A percentile compares a stretch with the other conserved stretches of the same genome.
phyloP scores from a whole-genome alignment of 2,113 vertebrate species.

The Vombatus ursinus region DNA sequence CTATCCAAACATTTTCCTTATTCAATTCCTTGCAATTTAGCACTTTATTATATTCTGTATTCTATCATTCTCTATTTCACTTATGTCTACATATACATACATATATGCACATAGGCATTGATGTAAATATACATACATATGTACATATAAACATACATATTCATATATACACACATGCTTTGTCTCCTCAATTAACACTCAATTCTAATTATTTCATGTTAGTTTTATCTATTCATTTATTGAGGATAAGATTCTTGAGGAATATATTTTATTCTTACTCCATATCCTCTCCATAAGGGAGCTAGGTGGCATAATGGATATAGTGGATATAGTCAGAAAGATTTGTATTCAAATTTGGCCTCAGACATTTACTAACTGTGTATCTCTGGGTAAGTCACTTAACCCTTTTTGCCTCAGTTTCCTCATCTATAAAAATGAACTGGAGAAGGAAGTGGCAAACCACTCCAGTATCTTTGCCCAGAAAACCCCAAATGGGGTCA shows the following conservation, averaged over 20 bases:
- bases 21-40: background rate
- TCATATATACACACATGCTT: background rate
- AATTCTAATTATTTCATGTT: background rate
- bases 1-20: background rate
- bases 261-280: background rate
- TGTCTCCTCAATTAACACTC: background rate
- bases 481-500: background rate
- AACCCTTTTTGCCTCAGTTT: background rate
- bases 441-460: background rate
- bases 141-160: too few species aligned
- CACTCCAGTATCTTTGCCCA: background rate
- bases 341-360: background rate
- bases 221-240: background rate
- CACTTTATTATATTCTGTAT: background rate
- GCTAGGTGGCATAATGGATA: background rate
- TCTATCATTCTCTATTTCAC: background rate
- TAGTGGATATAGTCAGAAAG: background rate
- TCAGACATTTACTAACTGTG: background rate
- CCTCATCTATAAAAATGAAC: background rate
- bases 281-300: background rate
- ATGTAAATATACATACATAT: too few species aligned
- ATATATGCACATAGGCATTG: background rate
- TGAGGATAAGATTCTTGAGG: background rate
- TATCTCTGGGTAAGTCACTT: background rate
- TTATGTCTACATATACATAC: background rate